A percentile compares a stretch with the other conserved stretches of the same genome.
These are phyloP conservation scores for Ficedula albicollis DNA, from an alignment of 2,797 vertebrate genomes.

Conservation along the genomic window DNA sequence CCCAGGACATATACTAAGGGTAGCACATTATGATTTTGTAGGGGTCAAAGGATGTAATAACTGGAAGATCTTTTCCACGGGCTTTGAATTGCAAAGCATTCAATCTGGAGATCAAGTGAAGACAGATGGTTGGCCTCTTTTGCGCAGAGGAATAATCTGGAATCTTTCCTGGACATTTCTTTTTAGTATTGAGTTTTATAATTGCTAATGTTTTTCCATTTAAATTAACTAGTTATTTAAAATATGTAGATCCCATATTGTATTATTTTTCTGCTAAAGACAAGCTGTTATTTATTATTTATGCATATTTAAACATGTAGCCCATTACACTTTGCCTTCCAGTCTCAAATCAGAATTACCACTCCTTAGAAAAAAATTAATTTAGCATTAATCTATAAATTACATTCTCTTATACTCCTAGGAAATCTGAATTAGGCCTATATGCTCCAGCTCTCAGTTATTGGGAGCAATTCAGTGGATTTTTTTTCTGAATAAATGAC, in stretches of 20 bases:
- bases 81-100: not conserved
- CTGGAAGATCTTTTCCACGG: not conserved
- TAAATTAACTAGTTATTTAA: not conserved
- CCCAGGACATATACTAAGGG: not conserved
- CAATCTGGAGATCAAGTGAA: not conserved
- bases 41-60: not conserved
- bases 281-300: not conserved
- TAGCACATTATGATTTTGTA: not conserved
- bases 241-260: not conserved
- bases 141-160: not conserved
- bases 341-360: not conserved
- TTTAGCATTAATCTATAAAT: not conserved
- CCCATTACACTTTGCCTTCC: not conserved
- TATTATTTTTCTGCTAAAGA: not conserved
- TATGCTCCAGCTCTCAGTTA: not conserved
- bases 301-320: not conserved
- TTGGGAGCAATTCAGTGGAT: not conserved
- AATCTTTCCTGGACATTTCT: not conserved
- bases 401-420: not conserved
- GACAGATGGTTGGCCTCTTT: not conserved
- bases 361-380: not conserved
- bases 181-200: not conserved
- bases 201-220: not conserved
- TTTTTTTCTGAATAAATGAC: not conserved
- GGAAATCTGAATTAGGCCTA: not conserved